These are phyloP conservation scores for Andrena minutula DNA, from an alignment of 2,888 invertebrate genomes.

Conservation along the genomic window DNA sequence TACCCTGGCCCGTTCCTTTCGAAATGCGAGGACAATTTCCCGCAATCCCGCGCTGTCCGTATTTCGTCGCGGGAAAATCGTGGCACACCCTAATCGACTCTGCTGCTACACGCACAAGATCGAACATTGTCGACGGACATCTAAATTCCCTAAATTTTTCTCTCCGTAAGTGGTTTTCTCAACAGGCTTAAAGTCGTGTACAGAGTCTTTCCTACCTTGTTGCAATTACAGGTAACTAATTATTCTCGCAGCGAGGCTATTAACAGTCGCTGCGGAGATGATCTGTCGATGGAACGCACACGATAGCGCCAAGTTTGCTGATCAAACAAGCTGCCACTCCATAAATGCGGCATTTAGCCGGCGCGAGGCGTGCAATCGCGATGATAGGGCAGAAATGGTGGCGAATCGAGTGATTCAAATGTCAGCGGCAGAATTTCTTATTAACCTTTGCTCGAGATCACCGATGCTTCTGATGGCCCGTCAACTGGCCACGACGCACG, in stretches of 20 bases:
- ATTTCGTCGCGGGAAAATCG: conserved; percentile 34
- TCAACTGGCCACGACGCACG: neutral
- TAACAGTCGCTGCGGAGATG: neutral
- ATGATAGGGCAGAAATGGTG: conserved; percentile 4
- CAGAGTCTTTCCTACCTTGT: neutral
- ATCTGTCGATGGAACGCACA: neutral
- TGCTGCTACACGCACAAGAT: neutral
- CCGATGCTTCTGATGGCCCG: conserved; percentile 9
- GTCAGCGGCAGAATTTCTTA: conserved; percentile 32
- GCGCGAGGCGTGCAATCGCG: conserved; percentile 8
- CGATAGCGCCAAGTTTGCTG: neutral
- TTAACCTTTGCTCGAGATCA: conserved; percentile 41
- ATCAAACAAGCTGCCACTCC: neutral
- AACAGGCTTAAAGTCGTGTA: too few species aligned
- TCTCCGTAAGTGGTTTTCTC: neutral
- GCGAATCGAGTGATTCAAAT: conserved; percentile 27
- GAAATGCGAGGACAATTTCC: conserved; percentile 49
- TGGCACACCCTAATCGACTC: conserved; percentile 30
- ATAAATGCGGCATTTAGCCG: neutral
- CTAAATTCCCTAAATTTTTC: neutral
- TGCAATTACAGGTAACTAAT: neutral
- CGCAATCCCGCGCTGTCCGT: conserved; percentile 33
- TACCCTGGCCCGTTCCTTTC: conserved; percentile 50
- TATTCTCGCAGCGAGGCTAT: neutral
- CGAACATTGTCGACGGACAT: neutral